Evolutionary conservation across 2,888 invertebrate species (phyloP).

Genomic region (Graphium colonna): DNA sequence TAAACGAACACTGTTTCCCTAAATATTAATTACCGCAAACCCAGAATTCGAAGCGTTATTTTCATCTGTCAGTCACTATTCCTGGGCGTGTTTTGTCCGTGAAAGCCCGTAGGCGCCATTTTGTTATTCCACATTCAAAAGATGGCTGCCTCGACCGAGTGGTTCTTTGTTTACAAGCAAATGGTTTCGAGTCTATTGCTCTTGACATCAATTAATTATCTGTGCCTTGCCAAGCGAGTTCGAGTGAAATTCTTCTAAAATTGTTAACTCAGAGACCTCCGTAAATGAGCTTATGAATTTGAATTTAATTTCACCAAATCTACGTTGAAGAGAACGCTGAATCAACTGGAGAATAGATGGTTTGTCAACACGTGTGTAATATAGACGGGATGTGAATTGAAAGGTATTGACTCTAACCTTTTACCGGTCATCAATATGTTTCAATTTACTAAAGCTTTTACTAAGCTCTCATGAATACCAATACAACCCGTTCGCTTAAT

Average conservation of each 20-base stretch:
- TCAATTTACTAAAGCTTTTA: too few species aligned
- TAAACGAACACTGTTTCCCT: too few species aligned
- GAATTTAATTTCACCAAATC: neutral
- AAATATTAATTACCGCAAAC: too few species aligned
- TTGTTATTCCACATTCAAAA: constrained; percentile 15
- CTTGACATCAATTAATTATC: constrained; percentile 22
- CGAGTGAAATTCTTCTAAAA: constrained; percentile 11
- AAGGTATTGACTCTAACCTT: too few species aligned
- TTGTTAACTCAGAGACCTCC: constrained; percentile 2
- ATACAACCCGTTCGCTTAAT: too few species aligned
- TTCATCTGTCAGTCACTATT: neutral
- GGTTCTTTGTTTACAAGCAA: constrained; percentile 32
- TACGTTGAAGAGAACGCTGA: too few species aligned
- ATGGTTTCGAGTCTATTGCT: constrained; percentile 22
- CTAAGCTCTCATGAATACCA: too few species aligned
- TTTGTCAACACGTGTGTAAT: too few species aligned
- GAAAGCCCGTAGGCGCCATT: neutral
- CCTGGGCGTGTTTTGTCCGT: neutral
- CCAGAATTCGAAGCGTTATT: neutral
- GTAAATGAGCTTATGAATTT: constrained; percentile 13
- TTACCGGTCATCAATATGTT: too few species aligned
- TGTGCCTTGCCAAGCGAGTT: constrained; percentile 6
- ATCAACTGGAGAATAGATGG: too few species aligned
- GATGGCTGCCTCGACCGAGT: constrained; percentile 20
- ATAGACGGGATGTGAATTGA: too few species aligned